Base-by-base conservation (phyloP, 2,888 invertebrate genomes). In the Mythimna albipuncta region DNA sequence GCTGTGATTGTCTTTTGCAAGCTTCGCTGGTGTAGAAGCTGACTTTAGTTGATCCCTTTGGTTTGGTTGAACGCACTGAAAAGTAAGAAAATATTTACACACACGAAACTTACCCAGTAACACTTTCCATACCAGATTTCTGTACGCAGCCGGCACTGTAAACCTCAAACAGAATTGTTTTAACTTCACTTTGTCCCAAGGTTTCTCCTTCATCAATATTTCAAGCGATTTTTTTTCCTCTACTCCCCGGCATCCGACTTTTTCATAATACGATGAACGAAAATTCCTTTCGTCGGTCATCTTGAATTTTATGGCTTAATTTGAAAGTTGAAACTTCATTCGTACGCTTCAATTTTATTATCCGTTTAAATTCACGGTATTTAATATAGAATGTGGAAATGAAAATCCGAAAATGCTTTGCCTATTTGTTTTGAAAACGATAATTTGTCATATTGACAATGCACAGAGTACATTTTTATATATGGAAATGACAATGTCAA, bases 191-290 rank as follows among this genome's bases (percentile, higher is more conserved):
- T 97, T 97, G 90, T 98, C 98, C 92, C 98, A 97, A 19, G 97
- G 98, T 88, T 98, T 98, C 84, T 99, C 99, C 89, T 98, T 98
- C 87, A 99, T 95, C 16, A 99, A 94, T 88, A 98, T 98, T 95
- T 99, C 98, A 58, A 99, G 94, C 0, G 98, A 98, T 94, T 98
- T 98, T 92, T 98, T 99, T 89, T 98, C 98, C 93, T 99, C 99
- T 0, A 99, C 98, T 85, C 98, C 98, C 81, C 98, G 97, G 93
- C 98, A 99, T 54, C 99, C 99, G 16, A 99, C 98, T 95, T 98
- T 98, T 93, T 98, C 98, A 87, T 98, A 98, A 89, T 98, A 98
- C 4, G 98, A 97, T 0, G 98, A 98, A 52, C 98, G 97, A 92
- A 98, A 98, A 94, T 98, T 98, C 81, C 98, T 96, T 91, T 98